Percentiles rank a stretch among this genome's conserved stretches.
Evolutionary conservation across 2,888 invertebrate species (phyloP).

Genomic region (Agriopis leucophaearia): DNA sequence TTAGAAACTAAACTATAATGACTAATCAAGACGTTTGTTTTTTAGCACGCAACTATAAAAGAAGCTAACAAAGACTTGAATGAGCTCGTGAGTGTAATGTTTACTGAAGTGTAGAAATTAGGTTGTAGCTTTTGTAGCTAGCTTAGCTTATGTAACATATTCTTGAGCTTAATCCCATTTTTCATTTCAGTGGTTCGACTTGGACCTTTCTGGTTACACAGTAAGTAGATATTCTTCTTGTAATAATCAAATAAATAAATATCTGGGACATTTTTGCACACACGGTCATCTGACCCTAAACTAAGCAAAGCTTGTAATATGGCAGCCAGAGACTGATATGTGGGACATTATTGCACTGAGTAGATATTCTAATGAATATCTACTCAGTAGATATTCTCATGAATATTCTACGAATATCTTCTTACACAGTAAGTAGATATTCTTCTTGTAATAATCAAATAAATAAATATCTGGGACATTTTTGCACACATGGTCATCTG

Average conservation of each 20-base stretch:
- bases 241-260: neutral
- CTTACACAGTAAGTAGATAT: constrained; percentile 70
- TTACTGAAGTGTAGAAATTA: neutral
- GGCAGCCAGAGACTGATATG: no score
- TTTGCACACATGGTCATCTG: no score
- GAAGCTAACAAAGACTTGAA: constrained; percentile 77
- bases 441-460: neutral
- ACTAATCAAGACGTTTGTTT: constrained; percentile 42
- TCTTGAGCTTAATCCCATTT: constrained; percentile 11
- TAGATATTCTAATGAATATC: no score
- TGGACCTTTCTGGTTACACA: constrained; percentile 75
- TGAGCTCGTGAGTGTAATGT: constrained; percentile 65
- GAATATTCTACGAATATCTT: no score
- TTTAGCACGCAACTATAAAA: constrained; percentile 78
- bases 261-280: no score
- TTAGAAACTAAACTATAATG: neutral
- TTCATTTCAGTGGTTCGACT: constrained; percentile 72
- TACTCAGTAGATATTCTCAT: no score
- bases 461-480: no score
- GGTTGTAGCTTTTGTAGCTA: neutral
- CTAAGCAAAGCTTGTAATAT: no score
- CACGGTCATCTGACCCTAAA: no score
- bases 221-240: constrained; percentile 59
- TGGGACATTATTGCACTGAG: no score
- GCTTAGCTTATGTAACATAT: no score